Evolutionary conservation across 2,888 invertebrate genomes (phyloP).

Genomic region (Ferdinandea cuprea): DNA sequence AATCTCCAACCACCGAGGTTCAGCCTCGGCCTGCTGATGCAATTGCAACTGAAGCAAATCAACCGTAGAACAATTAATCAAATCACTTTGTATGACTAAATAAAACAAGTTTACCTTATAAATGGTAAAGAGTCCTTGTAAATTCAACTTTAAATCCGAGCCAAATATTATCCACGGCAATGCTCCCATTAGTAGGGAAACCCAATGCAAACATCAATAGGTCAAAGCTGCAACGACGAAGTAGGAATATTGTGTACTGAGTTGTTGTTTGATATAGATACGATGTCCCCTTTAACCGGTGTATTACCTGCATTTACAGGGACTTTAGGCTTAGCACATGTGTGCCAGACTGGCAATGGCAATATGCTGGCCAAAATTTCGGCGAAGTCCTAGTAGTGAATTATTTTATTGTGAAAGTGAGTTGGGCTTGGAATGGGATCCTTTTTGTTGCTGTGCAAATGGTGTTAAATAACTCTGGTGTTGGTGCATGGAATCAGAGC

Average conservation of each 20-base stretch:
- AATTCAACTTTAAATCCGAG: slow-evolving; percentile 5
- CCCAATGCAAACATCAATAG: slow-evolving; percentile 66
- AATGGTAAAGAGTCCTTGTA: background rate
- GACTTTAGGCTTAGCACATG: slow-evolving; percentile 34
- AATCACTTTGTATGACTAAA: background rate
- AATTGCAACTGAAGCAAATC: slow-evolving; percentile 14
- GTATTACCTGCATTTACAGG: slow-evolving; percentile 17
- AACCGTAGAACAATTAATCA: slow-evolving; percentile 26
- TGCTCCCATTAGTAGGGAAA: slow-evolving; percentile 38
- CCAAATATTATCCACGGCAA: slow-evolving; percentile 8
- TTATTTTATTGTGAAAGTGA: slow-evolving; percentile 59
- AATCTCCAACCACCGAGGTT: slow-evolving; percentile 52
- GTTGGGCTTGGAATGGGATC: slow-evolving; percentile 40
- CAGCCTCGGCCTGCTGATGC: slow-evolving; percentile 22
- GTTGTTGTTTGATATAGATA: slow-evolving; percentile 9
- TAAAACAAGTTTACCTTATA: slow-evolving; percentile 21
- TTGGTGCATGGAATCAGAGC: slow-evolving; percentile 43
- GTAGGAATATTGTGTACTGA: slow-evolving; percentile 1
- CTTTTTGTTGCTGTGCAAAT: slow-evolving; percentile 39
- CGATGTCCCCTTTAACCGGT: slow-evolving; percentile 57
- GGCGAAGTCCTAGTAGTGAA: slow-evolving; percentile 68
- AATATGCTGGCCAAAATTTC: slow-evolving; percentile 34
- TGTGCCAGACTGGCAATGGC: slow-evolving; percentile 5
- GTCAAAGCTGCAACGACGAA: slow-evolving; percentile 58
- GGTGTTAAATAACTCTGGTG: slow-evolving; percentile 56